Evolutionary conservation across 2,797 vertebrate genomes (phyloP).

Genomic region (Melanotaenia maccullochi): DNA sequence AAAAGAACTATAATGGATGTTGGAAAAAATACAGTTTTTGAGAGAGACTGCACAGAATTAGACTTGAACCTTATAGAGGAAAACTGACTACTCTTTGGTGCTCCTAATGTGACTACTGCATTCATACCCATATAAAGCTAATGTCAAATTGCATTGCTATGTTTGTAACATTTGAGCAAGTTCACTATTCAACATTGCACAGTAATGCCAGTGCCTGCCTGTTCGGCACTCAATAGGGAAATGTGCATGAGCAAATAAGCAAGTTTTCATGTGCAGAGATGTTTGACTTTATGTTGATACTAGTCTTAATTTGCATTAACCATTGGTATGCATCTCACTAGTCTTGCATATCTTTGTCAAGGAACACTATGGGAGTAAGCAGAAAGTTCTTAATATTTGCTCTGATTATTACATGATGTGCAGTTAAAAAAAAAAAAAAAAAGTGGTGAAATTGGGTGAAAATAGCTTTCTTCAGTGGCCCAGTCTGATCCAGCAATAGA

Average conservation of each 20-base stretch:
- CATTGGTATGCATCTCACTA: slow-evolving; percentile 47
- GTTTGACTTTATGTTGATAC: slow-evolving; percentile 39
- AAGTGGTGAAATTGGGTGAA: neutral
- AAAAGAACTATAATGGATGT: slow-evolving; percentile 65
- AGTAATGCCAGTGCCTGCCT: slow-evolving; percentile 56
- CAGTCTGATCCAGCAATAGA: slow-evolving; percentile 6
- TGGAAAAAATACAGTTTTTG: slow-evolving; percentile 86
- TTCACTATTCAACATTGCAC: slow-evolving; percentile 43
- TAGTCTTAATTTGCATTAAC: slow-evolving; percentile 48
- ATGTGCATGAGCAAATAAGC: slow-evolving; percentile 58
- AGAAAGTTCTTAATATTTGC: slow-evolving; percentile 33
- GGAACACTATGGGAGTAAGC: slow-evolving; percentile 26
- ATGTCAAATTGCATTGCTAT: slow-evolving; percentile 58
- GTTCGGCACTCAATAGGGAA: slow-evolving; percentile 49
- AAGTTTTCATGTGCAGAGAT: slow-evolving; percentile 47
- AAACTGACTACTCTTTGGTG: slow-evolving; percentile 82
- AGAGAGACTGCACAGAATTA: slow-evolving; percentile 93
- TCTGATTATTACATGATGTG: slow-evolving; percentile 11
- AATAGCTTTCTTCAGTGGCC: slow-evolving; percentile 2
- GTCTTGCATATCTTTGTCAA: slow-evolving; percentile 38
- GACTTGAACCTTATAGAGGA: slow-evolving; percentile 95
- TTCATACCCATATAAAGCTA: slow-evolving; percentile 62
- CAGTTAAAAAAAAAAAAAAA: slow-evolving; percentile 13
- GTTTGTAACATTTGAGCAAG: slow-evolving; percentile 54
- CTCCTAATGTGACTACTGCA: slow-evolving; percentile 51